A percentile compares a stretch with the other conserved stretches of the same genome.
These are phyloP conservation scores for Indri indri DNA, from an alignment of 2,113 vertebrate genomes.

Conservation along the genomic window DNA sequence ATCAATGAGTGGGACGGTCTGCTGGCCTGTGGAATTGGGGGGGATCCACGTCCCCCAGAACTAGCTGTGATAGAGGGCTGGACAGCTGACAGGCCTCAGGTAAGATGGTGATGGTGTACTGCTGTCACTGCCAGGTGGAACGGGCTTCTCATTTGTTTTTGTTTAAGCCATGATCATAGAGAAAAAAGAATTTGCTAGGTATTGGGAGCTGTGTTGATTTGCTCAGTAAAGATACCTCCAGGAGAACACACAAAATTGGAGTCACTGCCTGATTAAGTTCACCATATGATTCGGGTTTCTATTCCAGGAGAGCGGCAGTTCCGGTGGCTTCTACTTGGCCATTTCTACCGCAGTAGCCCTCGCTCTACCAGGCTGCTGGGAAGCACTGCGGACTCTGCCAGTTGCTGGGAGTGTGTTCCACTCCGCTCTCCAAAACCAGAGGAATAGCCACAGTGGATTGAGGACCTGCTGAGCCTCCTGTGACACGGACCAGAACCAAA, in stretches of 20 bases:
- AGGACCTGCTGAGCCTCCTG: background rate
- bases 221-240: background rate
- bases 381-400: background rate
- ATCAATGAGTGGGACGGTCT: background rate
- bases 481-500: background rate
- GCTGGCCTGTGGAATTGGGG: background rate
- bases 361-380: background rate
- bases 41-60: background rate
- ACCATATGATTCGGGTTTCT: background rate
- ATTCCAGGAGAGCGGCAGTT: background rate
- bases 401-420: background rate
- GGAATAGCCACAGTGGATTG: background rate
- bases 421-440: background rate
- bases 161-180: background rate
- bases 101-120: background rate
- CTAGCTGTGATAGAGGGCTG: background rate
- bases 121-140: background rate
- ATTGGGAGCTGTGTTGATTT: background rate
- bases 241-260: background rate
- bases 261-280: background rate
- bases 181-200: too few species aligned
- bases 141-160: background rate
- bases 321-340: background rate
- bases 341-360: background rate
- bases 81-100: background rate